These are phyloP conservation scores for Lypha dubia DNA, from an alignment of 2,888 invertebrate genomes.

Conservation along the genomic window DNA sequence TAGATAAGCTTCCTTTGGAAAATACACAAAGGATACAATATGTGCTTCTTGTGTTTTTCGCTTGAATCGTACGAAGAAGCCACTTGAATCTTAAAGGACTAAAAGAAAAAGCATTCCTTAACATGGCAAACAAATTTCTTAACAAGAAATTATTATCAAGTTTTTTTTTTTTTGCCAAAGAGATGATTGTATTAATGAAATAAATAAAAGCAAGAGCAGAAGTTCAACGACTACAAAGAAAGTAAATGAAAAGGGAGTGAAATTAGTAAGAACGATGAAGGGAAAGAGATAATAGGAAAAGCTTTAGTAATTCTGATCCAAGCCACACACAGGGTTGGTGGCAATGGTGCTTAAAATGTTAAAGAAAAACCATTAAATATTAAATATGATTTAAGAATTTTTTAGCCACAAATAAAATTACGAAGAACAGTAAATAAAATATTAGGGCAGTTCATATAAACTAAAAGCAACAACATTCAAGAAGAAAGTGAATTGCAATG, in stretches of 20 bases:
- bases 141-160: slow-evolving; percentile 60
- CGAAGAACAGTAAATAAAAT: too few relatives aligned
- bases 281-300: neutral
- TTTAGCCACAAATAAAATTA: too few relatives aligned
- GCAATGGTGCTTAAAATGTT: too few relatives aligned
- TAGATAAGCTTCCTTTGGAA: slow-evolving; percentile 65
- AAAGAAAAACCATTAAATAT: too few relatives aligned
- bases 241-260: slow-evolving; percentile 26
- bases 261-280: slow-evolving; percentile 1
- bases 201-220: slow-evolving; percentile 11
- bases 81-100: slow-evolving; percentile 15
- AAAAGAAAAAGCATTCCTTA: slow-evolving; percentile 51
- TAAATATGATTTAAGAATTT: neutral
- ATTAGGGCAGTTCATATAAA: too few relatives aligned
- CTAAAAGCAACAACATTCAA: too few relatives aligned
- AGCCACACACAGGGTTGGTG: too few relatives aligned
- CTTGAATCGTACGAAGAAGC: neutral
- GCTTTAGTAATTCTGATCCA: neutral
- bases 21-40: slow-evolving; percentile 4
- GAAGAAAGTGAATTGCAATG: too few relatives aligned
- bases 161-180: slow-evolving; percentile 42
- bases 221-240: neutral
- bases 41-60: slow-evolving; percentile 13
- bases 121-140: slow-evolving; percentile 46
- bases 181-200: slow-evolving; percentile 39